Conservation (phyloP, 2,797 vertebrate genomes). For the Coccyzus lansbergi region DNA sequence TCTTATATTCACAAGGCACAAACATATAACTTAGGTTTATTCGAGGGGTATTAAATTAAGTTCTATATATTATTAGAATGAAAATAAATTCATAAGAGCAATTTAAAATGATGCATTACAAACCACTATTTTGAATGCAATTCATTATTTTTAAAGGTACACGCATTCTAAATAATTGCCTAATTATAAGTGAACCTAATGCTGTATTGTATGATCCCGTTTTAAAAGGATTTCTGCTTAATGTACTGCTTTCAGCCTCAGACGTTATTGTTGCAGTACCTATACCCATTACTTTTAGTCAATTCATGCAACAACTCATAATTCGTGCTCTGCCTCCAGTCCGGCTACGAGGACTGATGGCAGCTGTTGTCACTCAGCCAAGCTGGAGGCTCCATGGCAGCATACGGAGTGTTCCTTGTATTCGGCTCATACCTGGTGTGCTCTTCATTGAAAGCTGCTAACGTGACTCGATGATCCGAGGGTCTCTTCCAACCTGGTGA, state of each 20-base stretch:
- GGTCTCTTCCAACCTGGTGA: too few relatives aligned
- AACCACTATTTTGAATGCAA: constrained; percentile 47
- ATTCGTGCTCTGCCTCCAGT: background rate
- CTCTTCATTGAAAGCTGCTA: background rate
- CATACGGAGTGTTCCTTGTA: background rate
- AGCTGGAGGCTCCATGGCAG: background rate
- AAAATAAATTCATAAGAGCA: background rate
- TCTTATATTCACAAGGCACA: constrained; percentile 55
- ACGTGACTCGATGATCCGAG: too few relatives aligned
- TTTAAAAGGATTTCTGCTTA: constrained; percentile 61
- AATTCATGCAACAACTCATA: background rate
- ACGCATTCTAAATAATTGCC: constrained; percentile 68
- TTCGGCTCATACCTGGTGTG: background rate
- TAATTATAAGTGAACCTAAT: constrained; percentile 42
- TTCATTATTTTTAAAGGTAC: constrained; percentile 71
- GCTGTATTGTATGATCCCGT: constrained; percentile 40
- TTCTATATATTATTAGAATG: background rate
- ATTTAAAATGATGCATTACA: constrained; percentile 68
- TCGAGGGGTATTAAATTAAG: constrained; percentile 61
- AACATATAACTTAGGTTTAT: constrained; percentile 53
- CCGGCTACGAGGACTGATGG: fast-evolving
- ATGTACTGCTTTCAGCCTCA: constrained; percentile 33
- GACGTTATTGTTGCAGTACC: background rate
- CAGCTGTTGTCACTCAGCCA: background rate
- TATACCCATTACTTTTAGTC: background rate